Evolutionary conservation across 2,888 invertebrate genomes (phyloP), one percentile per base, ranked within the genome.

Genomic region (Arctia plantaginis): DNA sequence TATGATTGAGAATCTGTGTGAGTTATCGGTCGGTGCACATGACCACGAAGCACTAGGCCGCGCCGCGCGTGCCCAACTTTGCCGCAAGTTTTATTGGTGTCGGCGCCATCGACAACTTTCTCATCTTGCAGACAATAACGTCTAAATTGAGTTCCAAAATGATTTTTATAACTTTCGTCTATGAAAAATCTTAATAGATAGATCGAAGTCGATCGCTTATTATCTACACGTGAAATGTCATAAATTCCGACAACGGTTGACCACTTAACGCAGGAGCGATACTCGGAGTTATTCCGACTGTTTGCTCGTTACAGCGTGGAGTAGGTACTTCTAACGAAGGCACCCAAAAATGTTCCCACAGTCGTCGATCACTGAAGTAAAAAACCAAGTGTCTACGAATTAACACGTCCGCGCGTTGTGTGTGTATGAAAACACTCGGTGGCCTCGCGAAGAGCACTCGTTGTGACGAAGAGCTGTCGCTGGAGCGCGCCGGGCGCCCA

Each of bases 371-470:
- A 93, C 92, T 87, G 90, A 92, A 89, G 92, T 94, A 93, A 95
- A 95, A 95, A 93, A 92, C 92, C 91, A 92, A 93, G 92, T 94
- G 92, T 94, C 95, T 95, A 95, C 91, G 94, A 95, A 95, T 95
- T 95, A 95, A 95, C 95, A 95, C 95, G 95, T 95, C 94, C 90
- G 92, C 87, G 90, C 90, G 91, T 90, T 93, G 93, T 93, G 93
- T 94, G 93, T 94, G 93, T 94, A 94, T 90, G 94, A 95, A 95
- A 95, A 95, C 95, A 95, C 94, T 95, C 92, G 91, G 92, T 88
- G 91, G 92, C 89, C 89, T 81, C 88, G 89, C 91, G 86, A 91
- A 95, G 95, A 88, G 94, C 95, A 86, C 95, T 95, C 90, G 88
- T 92, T 88, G 90, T 94, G 95, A 94, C 93, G 90, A 89, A 93